Base-by-base conservation (phyloP, 2,888 invertebrate species). In the Copidosoma aretas region DNA sequence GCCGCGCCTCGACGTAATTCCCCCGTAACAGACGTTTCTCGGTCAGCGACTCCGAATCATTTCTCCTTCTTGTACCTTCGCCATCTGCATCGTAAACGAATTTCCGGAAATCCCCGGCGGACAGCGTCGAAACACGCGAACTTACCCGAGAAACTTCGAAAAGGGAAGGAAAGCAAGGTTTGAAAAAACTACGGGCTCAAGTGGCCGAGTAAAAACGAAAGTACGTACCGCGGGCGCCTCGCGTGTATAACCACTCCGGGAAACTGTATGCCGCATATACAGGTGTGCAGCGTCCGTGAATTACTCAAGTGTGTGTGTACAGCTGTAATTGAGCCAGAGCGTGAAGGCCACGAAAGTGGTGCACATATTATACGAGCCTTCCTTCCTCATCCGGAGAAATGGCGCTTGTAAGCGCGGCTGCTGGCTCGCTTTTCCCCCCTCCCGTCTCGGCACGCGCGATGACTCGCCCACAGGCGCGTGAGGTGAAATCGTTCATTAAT, bases 261-360 rank as follows among this genome's bases (percentile, higher is more conserved):
- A 32, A 32, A 32, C 32, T 32, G 32, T 32, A 32, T 32, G 4
- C 32, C 3, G 41, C n/a, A n/a, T 21, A 24, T 43, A 41, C 59
- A 10, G 14, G 17, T 14, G 59, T n/a, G 24, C 21, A 56, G 57
- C 52, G 41, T 21, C 25, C 25, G 60, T 39, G 32, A 32, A 56
- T 46, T 52, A 56, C 25, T 46, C 22, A n/a, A 32, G 25, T 25
- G 21, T 46, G 4, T 22, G 4, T 54, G 3, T 54, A 19, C 25
- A 46, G 43, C 12, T 14, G 1, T 15, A 17, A 46, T 14, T 46
- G 32, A 10, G 19, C 22, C 60, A 71, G 71, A 76, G 75, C 77
- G 73, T n/a, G 80, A 81, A 81, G 81, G 80, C 79, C 79, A 81
- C 75, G 78, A 78, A 77, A 80, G 78, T 79, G 63, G 73, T 79